Evolutionary conservation across 92 coral and sea anemone species (phyloP), one percentile per base, ranked within the genome.

Genomic region (Blastomussa wellsi): DNA sequence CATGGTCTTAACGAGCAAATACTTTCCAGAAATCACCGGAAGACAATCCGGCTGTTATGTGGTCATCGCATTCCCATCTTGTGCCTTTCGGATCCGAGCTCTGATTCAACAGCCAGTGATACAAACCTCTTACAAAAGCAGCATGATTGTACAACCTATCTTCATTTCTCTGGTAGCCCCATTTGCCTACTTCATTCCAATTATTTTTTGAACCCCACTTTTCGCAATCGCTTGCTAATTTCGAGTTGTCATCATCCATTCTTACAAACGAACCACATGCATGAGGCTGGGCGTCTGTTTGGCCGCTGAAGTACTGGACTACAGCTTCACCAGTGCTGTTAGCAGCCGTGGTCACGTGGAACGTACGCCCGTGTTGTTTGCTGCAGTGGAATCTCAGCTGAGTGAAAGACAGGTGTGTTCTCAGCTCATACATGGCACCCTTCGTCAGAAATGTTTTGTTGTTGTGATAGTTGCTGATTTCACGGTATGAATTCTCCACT

Each of bases 231-330:
- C 29, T 28, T 14, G 80, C 79, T 11, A 83, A 66, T 14, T 4
- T 12, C 16, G 82, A 84, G 74, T 74, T 60, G 70, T 84, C 88
- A 28, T 69, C 74, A 0, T 53, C 65, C 36, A 67, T 62, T 37
- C 71, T 39, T 11, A 48, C 60, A 33, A 84, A 84, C 20, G 84
- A 86, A 1, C 84, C 84, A 38, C 89, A 86, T 11, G 84, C 52
- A 15, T 22, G 33, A 0, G 89, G 84, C 33, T 48, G 24, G 8
- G 37, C 74, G 44, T 67, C 52, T 20, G 89, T 76, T 65, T 49
- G 84, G 26, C 84, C 74, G 15, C 78, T 86, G 48, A 85, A 60
- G 76, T 66, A 86, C 78, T 66, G 52, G 55, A 78, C 71, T 17
- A 53, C 84, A 42, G 79, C 79, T 41, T 55, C 72, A 35, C 87